Evolutionary conservation across 2,113 vertebrate species (phyloP), one percentile per base, ranked within the genome.

Genomic region (Oophaga pumilio): DNA sequence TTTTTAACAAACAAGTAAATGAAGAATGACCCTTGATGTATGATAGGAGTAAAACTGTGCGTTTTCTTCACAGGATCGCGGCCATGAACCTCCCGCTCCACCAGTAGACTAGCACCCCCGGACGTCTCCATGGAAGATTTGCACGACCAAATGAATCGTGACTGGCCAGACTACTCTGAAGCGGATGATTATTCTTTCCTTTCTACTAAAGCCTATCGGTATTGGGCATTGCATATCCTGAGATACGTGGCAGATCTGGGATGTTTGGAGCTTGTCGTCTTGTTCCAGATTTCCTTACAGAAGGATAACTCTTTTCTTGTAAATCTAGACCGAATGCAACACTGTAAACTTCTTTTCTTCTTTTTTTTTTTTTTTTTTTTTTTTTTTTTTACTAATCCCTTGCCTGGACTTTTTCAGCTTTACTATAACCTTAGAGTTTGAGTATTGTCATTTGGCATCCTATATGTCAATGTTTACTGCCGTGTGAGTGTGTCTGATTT

Each of bases 81-180:
- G 93, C 85, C 94, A 95, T 92, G 97, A 96, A 71, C 98, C 98
- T 62, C 97, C 97, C 88, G 95, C 96, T 43, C 98, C 97, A 83
- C 97, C 97, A 73, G 92, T 99, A 91, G 97, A 99, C 91, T 99
- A 98, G 91, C 92, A 76, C 66, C 0, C 85, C 87, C 90, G 85
- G 57, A 49, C 89, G 90, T 90, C 90, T 85, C 91, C 33, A 53
- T 53, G 66, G 90, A 92, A 91, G 91, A 81, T 90, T 93, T 92
- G 92, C 92, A 93, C 74, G 93, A 95, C 94, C 94, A 94, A 94
- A 95, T 92, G 90, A 93, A 80, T 90, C 88, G 84, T 93, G 91
- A 93, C 90, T 91, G 93, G 94, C 94, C 92, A 91, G 92, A 94
- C 92, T 92, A 91, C 87, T 93, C 91, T 91, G 89, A 93, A 92